Base-by-base conservation (phyloP, 1,140 invertebrate species). In the Penaeus indicus region DNA sequence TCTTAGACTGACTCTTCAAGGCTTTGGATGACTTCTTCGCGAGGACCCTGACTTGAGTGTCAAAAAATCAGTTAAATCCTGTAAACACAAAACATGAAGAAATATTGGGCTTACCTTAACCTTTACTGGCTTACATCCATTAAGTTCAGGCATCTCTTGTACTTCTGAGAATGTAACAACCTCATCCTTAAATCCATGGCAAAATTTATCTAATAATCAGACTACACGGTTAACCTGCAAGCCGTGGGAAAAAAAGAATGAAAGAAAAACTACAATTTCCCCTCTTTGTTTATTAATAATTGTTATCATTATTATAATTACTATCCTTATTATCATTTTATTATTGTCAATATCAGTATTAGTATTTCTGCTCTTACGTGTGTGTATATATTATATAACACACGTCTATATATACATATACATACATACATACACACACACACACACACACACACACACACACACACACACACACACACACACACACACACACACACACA, bases 121-220 rank as follows among this genome's bases (percentile, higher is more conserved):
- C 93, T 97, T 97, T 19, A 95, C 94, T 0, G 98, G 97, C 91
- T 96, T 95, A 92, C 96, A 97, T 78, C 95, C 96, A 93, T 99
- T 99, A 22, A 99, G 92, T 93, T 99, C 97, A 8, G 94, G 95
- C 98, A 99, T 99, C 47, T 98, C 99, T 93, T 98, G 96, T 2
- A 99, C 95, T 94, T 97, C 96, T 83, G 92, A 92, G 91, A 95
- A 95, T 32, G 94, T 98, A 13, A 99, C 96, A 96, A 93, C 99
- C 98, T 61, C 98, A 94, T 99, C 97, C 93, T 97, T 96, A 92
- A 98, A 95, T 0, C 97, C 97, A 93, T 98, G 97, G 18, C 97
- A 94, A 0, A 96, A 96, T 92, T 99, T 98, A 93, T 98, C 97
- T 61, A 98, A 92, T 92, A 97, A 98, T 13, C 97, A 97, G 3